These are phyloP conservation scores for Vidua macroura DNA, from an alignment of 2,113 vertebrate species.

Conservation along the genomic window DNA sequence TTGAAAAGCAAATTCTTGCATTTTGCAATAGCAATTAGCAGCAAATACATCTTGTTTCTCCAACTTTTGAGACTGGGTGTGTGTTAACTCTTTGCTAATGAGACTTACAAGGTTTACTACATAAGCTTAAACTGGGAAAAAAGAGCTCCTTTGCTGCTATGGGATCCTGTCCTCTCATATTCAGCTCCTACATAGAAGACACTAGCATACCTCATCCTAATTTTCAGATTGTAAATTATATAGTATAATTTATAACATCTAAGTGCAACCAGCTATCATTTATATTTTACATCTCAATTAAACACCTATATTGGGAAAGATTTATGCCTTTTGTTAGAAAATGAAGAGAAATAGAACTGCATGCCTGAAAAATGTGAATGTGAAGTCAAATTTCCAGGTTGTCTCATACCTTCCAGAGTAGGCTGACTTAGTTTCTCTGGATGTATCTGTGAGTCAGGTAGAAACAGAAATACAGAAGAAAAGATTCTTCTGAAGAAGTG, in stretches of 20 bases:
- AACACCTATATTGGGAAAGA: not conserved
- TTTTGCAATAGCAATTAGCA: not conserved
- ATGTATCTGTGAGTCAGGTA: not conserved
- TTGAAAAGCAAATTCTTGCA: not conserved
- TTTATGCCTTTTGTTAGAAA: not conserved
- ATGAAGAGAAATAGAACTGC: not conserved
- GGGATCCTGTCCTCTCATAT: not conserved
- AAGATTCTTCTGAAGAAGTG: fast-evolving
- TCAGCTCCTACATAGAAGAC: not conserved
- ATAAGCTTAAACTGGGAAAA: not conserved
- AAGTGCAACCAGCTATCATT: not conserved
- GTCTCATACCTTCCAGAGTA: not conserved
- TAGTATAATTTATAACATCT: not conserved
- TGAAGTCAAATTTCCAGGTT: not conserved
- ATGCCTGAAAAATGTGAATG: not conserved
- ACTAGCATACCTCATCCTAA: not conserved
- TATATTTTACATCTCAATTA: conserved; percentile 7
- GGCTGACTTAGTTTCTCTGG: not conserved
- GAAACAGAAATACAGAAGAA: not conserved
- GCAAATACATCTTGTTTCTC: not conserved
- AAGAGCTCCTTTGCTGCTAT: not conserved
- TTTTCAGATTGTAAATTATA: conserved; percentile 11
- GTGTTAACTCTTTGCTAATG: not conserved
- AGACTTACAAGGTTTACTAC: not conserved
- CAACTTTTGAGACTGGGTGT: not conserved